Evolutionary conservation across 2,888 invertebrate species (phyloP), one percentile per base, ranked within the genome.

Genomic region (Lithosia quadra): DNA sequence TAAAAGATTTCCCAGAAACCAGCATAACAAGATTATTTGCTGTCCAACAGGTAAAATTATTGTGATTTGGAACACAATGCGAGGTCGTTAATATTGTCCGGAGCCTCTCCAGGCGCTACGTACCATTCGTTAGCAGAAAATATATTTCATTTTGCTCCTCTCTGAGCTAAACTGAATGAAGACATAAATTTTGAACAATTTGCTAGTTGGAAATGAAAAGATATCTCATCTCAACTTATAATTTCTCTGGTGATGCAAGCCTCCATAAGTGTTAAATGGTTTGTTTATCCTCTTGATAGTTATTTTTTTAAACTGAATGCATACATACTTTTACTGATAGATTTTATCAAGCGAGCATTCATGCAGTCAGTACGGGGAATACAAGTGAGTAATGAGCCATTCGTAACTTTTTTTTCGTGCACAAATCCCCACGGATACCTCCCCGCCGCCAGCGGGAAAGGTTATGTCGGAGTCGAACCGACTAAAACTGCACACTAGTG

Each of bases 61-160:
- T 66, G 58, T 67, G 67, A 73, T 73, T 73, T 71, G 71, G 74
- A 55, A 58, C 57, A 65, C 67, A 73, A 70, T 71, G 58, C 34
- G 8, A 67, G 68, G 28, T 71, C 78, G 69, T 79, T 78, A 68
- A 76, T 78, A 65, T 67, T 64, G 59, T 72, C 63, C 34, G n/a
- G 39, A 18, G 24, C 1, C 43, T 43, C 24, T 56, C 43, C 24
- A 49, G 5, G 43, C 43, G 39, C 22, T n/a, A 34, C 13, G 56
- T 56, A 49, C n/a, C 9, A 49, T 49, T 49, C 9, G 49, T 49
- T n/a, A n/a, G n/a, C 49, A 5, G 49, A n/a, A 49, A 49, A 49
- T 49, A 49, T n/a, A 56, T 56, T 56, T 56, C 28, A 24, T 18
- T 56, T 28, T 13, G 56, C 5, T 24, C 11, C 55, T 22, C 56